Conservation (phyloP, 2,797 vertebrate species). For the Sebastes trivittatus region DNA sequence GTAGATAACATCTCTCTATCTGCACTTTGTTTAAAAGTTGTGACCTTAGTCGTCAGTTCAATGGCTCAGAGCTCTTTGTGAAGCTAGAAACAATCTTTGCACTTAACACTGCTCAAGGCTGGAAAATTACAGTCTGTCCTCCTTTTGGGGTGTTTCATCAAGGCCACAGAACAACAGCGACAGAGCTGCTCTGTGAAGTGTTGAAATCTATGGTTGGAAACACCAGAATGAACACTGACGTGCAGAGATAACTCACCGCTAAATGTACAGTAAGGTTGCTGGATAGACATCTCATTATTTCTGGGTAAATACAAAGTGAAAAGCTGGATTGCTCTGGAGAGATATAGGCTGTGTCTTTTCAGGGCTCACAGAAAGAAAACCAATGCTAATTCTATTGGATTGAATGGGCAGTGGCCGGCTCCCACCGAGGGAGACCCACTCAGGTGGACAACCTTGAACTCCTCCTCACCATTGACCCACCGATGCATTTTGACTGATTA, state of each 20-base stretch:
- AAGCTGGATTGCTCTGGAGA: conserved; percentile 5
- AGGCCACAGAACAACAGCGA: conserved; percentile 51
- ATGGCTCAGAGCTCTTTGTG: conserved; percentile 43
- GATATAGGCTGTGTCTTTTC: conserved; percentile 21
- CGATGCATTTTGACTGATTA: conserved; percentile 63
- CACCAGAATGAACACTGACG: conserved; percentile 4
- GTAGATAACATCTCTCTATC: conserved; percentile 10
- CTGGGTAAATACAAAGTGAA: conserved; percentile 24
- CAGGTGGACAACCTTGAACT: conserved; percentile 63
- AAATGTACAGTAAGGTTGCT: not conserved
- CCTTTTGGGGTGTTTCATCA: conserved; percentile 41
- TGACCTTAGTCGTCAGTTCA: conserved; percentile 40
- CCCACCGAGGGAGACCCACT: conserved; percentile 30
- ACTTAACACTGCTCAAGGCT: conserved; percentile 49
- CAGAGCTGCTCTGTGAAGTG: conserved; percentile 23
- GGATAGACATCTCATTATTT: conserved; percentile 22
- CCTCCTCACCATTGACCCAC: conserved; percentile 55
- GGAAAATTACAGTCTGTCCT: conserved; percentile 48
- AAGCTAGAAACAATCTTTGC: conserved; percentile 56
- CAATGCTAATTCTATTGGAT: conserved; percentile 39
- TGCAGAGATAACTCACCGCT: not conserved
- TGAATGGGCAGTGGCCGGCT: conserved; percentile 26
- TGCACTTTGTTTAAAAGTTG: conserved; percentile 42
- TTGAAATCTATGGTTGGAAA: conserved; percentile 16
- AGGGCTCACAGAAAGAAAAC: conserved; percentile 16